Evolutionary conservation across 2,888 invertebrate species (phyloP).

Genomic region (Hecatera dysodea): DNA sequence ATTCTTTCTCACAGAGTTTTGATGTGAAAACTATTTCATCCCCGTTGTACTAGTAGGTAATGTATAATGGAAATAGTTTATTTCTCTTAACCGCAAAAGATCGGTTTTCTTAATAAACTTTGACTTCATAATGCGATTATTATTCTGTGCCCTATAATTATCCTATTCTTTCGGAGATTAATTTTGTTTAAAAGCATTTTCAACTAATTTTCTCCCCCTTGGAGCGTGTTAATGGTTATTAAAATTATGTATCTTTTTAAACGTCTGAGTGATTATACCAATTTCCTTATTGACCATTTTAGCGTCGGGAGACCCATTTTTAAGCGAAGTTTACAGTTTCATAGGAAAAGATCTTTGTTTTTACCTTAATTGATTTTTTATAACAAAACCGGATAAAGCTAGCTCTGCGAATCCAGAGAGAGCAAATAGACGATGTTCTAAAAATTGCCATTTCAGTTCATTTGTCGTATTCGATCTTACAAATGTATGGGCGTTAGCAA

Average conservation of each 20-base stretch:
- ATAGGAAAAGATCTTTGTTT: not conserved
- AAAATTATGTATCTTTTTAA: not conserved
- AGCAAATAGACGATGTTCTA: slow-evolving; percentile 20
- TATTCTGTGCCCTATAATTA: slow-evolving; percentile 1
- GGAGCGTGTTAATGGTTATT: slow-evolving; percentile 3
- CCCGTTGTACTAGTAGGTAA: not conserved
- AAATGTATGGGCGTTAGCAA: slow-evolving; percentile 37
- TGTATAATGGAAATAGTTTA: not conserved
- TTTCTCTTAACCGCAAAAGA: slow-evolving; percentile 2
- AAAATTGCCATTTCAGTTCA: slow-evolving; percentile 34
- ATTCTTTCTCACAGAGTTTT: not conserved
- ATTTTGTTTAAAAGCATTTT: slow-evolving; percentile 17
- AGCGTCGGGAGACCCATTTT: not conserved
- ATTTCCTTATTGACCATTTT: not conserved
- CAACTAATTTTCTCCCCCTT: too few relatives aligned
- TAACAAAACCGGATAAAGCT: not conserved
- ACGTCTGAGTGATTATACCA: slow-evolving; percentile 2
- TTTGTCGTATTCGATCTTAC: slow-evolving; percentile 34
- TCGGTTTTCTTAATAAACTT: not conserved
- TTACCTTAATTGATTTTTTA: not conserved
- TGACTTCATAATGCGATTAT: slow-evolving; percentile 12
- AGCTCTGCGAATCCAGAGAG: not conserved
- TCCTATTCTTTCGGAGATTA: not conserved
- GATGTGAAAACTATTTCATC: not conserved
- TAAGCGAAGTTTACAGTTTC: not conserved